Conservation (phyloP, 1,140 invertebrate genomes). For the Bombus sylvicola region DNA sequence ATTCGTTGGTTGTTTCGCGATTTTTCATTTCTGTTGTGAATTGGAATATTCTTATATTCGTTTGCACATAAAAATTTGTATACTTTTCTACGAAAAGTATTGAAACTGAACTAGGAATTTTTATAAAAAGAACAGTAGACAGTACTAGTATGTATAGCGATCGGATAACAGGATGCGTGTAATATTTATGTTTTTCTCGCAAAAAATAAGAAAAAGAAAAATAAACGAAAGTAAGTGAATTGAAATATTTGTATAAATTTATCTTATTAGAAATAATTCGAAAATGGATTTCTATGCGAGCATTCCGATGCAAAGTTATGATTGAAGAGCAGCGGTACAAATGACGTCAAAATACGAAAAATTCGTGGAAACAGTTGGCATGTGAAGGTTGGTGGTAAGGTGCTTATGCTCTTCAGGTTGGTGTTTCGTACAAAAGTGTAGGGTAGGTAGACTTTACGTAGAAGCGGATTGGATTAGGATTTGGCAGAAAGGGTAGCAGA, state of each 20-base stretch:
- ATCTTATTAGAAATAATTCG: not conserved
- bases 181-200: no score
- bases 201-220: no score
- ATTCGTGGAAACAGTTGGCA: conserved; percentile 2
- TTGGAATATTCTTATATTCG: no score
- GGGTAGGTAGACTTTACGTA: conserved; percentile 52
- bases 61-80: no score
- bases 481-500: conserved; percentile 59
- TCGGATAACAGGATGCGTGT: no score
- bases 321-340: not conserved
- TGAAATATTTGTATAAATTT: no score
- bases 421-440: conserved; percentile 53
- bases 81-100: no score
- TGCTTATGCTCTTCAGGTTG: conserved; percentile 21
- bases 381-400: not conserved
- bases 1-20: not conserved
- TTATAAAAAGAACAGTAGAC: no score
- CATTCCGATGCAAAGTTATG: not conserved
- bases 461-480: conserved; percentile 70
- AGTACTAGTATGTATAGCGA: no score
- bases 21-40: no score
- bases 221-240: no score
- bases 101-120: no score
- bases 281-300: not conserved
- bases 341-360: not conserved